phyloP scores from a whole-genome alignment of 2,888 invertebrate genomes.

The Globia sparganii region DNA sequence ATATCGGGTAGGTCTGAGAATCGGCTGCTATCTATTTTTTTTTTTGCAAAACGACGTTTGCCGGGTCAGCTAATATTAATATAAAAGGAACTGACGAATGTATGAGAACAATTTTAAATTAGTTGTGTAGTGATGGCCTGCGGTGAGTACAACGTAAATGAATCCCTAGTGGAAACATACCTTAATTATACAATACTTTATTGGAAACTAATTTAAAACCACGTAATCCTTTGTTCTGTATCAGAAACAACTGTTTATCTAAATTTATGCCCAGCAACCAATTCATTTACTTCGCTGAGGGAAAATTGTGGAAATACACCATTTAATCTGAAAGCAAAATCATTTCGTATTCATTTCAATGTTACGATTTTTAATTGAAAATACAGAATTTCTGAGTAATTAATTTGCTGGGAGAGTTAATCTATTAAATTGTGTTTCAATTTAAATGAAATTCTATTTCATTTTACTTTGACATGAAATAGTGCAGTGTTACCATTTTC shows the following conservation, averaged over 20 bases:
- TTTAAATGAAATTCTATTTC: slow-evolving; percentile 19
- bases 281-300: slow-evolving; percentile 25
- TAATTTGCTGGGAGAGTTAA: slow-evolving; percentile 10
- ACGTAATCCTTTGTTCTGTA: neutral
- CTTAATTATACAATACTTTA: neutral
- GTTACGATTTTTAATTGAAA: slow-evolving; percentile 38
- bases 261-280: slow-evolving; percentile 17
- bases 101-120: neutral
- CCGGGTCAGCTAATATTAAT: too few relatives aligned
- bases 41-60: too few relatives aligned
- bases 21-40: too few relatives aligned
- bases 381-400: slow-evolving; percentile 19
- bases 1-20: too few relatives aligned
- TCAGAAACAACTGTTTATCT: slow-evolving; percentile 23
- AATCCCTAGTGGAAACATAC: neutral
- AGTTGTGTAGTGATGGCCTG: neutral
- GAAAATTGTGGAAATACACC: slow-evolving; percentile 11
- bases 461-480: neutral
- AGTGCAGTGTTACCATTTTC: neutral
- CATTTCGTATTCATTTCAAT: slow-evolving; percentile 32
- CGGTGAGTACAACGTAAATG: neutral
- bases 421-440: slow-evolving; percentile 5
- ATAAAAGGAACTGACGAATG: neutral
- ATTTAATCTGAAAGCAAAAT: slow-evolving; percentile 30
- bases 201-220: slow-evolving; percentile 30